Conservation (phyloP, 1,140 invertebrate genomes). For the Apis florea region DNA sequence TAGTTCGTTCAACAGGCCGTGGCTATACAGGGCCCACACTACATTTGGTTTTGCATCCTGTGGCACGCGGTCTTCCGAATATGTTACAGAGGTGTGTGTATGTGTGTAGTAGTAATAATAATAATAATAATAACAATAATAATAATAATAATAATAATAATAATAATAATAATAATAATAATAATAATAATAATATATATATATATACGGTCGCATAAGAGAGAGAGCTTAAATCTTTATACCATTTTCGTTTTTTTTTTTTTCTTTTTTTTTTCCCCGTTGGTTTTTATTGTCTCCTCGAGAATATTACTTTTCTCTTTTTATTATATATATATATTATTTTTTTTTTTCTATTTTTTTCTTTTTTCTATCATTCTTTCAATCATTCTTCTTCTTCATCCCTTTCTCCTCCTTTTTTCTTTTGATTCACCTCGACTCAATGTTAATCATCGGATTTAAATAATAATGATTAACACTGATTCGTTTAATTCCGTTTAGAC, state of each 20-base stretch:
- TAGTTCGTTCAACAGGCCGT: slow-evolving; percentile 77
- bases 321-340: background rate
- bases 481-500: slow-evolving; percentile 22
- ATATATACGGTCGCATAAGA: slow-evolving; percentile 27
- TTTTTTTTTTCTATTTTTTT: background rate
- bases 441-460: slow-evolving; percentile 10
- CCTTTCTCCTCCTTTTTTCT: background rate
- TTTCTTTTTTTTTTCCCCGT: too few species aligned
- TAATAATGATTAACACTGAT: background rate
- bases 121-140: too few species aligned
- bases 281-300: slow-evolving; percentile 7
- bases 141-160: too few species aligned
- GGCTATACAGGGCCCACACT: slow-evolving; percentile 80
- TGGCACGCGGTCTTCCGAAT: slow-evolving; percentile 78
- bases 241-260: slow-evolving; percentile 14
- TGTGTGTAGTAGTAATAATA: too few species aligned
- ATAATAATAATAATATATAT: too few species aligned
- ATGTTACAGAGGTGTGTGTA: slow-evolving; percentile 37
- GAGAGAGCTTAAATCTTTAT: slow-evolving; percentile 23
- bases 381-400: background rate
- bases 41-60: slow-evolving; percentile 74
- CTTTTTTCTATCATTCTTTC: too few species aligned
- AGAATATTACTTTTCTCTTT: background rate
- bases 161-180: too few species aligned
- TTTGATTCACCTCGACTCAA: background rate